These are phyloP conservation scores for Myotis pilosus DNA, from an alignment of 2,797 vertebrate genomes.

Conservation along the genomic window DNA sequence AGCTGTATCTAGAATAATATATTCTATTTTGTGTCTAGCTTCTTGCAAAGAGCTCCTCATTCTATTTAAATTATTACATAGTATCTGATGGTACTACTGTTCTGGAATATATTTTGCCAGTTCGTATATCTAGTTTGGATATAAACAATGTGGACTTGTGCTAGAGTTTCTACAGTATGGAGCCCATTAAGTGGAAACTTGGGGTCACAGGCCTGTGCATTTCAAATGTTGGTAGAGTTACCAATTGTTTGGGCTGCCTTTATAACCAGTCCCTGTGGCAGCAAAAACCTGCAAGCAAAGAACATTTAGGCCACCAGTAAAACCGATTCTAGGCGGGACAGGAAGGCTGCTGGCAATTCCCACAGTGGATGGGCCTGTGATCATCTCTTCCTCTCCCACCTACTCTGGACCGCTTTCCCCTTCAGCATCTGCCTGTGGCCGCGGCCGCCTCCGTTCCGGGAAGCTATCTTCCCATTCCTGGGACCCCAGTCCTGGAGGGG, in stretches of 20 bases:
- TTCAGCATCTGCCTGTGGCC: not conserved
- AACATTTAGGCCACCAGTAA: not conserved
- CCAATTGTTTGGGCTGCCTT: not conserved
- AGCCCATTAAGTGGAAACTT: not conserved
- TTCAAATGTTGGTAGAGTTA: not conserved
- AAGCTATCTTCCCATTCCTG: not conserved
- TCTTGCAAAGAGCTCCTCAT: not conserved
- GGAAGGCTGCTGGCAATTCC: not conserved
- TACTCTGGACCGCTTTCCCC: not conserved
- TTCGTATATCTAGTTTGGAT: not conserved
- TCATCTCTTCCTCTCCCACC: not conserved
- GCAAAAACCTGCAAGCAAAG: not conserved
- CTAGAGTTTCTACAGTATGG: not conserved
- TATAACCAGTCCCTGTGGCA: not conserved
- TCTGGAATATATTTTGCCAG: not conserved
- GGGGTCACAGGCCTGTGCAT: not conserved
- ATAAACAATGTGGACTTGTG: not conserved
- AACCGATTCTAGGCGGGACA: not conserved
- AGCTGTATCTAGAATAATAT: not conserved
- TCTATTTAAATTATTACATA: not conserved
- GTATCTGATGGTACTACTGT: not conserved
- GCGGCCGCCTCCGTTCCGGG: not conserved
- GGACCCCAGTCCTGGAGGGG: not conserved
- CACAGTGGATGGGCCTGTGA: not conserved
- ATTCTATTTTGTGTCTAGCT: not conserved